Evolutionary conservation across 2,797 vertebrate genomes (phyloP), one percentile per base, ranked within the genome.

Genomic region (Distichodus sexfasciatus): DNA sequence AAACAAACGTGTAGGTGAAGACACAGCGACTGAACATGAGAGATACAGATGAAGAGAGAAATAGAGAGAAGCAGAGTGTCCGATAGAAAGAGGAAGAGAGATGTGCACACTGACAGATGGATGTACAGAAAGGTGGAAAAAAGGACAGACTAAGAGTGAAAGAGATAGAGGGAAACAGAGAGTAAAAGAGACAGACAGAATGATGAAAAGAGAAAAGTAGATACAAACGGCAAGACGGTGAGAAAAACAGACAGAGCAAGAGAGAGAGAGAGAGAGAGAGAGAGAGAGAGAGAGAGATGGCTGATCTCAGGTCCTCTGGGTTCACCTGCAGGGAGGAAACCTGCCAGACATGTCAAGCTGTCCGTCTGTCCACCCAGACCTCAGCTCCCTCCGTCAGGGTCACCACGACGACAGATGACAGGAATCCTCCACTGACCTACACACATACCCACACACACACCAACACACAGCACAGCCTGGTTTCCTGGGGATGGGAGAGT

Each of bases 351-450:
- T 70, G 76, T 71, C 83, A 41, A 60, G 82, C 77, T n/a, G n/a
- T n/a, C n/a, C n/a, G n/a, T n/a, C n/a, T n/a, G n/a, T n/a, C n/a
- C n/a, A n/a, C n/a, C n/a, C n/a, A n/a, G n/a, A n/a, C n/a, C n/a
- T n/a, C n/a, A 35, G 79, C 81, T 88, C 82, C 85, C 86, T 90
- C 87, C 88, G 89, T 82, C 85, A 51, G 72, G 72, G 64, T 61
- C 73, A 29, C 70, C 48, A 66, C 44, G 46, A 69, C 76, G 76
- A 63, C 78, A 78, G 78, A 76, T 76, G n/a, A 48, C 67, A n/a
- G 46, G 54, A 59, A 77, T 70, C 66, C 50, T 31, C 48, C 31
- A 3, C 35, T 76, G 78, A 74, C 75, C 72, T 38, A 9, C 14
- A 58, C 40, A 62, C 50, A 36, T 29, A 53, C 60, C 28, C 38